Evolutionary conservation across 2,113 vertebrate genomes (phyloP), one percentile per base, ranked within the genome.

Genomic region (Sinocyclocheilus anophthalmus): DNA sequence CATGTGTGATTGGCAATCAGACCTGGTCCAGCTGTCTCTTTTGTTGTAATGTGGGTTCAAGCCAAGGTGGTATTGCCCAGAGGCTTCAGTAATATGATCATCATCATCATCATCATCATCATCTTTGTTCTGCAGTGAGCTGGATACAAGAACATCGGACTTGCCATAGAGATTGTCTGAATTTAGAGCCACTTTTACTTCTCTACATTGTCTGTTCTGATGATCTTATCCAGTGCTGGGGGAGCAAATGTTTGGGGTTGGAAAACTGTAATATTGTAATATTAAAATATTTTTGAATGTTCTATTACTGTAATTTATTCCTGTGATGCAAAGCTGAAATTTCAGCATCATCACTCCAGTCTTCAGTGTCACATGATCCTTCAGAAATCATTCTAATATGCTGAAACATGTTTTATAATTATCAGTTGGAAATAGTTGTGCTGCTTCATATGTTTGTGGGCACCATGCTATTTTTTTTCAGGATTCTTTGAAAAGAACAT

Each of bases 41-140:
- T 82, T 39, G 55, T 65, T 82, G 30, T 67, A 67, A 76, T 72
- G 55, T 45, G 76, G 76, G 87, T 81, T 88, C 79, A 88, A 76
- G 69, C 20, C n/a, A 65, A 76, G 75, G 12, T 84, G 37, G 14
- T 42, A 6, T 48, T n/a, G 81, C 37, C 61, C 83, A 30, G 20
- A 67, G 59, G 57, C 57, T 87, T 57, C 76, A 67, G 13, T 39
- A 78, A 53, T 9, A 37, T 14, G 37, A 45, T 76, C 9, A 45
- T 33, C 26, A 53, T 75, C 18, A 67, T 61, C 75, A 18, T 48
- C 2, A 48, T 48, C 10, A 48, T 48, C 10, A 48, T 48, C 20
- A 45, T 11, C 9, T 26, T 24, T 72, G 39, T 53, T 39, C 76
- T 78, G 26, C 30, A 76, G 14, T 81, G 79, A 37, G 30, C 16